Conservation (phyloP, 2,888 invertebrate species). For the Andrena bucephala region DNA sequence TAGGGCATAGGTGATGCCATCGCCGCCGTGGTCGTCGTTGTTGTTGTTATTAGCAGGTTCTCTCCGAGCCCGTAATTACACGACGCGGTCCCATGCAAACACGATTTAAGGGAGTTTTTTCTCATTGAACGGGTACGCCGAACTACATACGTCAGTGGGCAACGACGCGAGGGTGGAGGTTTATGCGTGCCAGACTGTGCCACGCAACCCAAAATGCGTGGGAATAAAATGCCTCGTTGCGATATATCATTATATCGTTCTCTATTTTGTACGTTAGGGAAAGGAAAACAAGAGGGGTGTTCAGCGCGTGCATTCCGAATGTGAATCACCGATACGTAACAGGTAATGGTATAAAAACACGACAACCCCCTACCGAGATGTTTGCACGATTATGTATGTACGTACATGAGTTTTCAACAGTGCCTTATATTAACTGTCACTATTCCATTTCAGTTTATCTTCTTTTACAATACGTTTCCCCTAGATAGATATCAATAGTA, state of each 20-base stretch:
- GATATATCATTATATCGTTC: constrained; percentile 63
- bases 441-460: too few species aligned
- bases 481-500: too few species aligned
- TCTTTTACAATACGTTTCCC: too few species aligned
- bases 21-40: constrained; percentile 49
- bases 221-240: constrained; percentile 63
- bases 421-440: too few species aligned
- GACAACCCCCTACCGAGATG: background rate
- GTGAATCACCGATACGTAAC: constrained; percentile 46
- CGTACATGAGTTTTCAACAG: too few species aligned
- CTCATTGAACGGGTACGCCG: constrained; percentile 49
- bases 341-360: constrained; percentile 6
- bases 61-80: constrained; percentile 56
- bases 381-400: background rate
- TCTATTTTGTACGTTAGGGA: constrained; percentile 33
- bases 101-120: constrained; percentile 54
- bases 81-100: constrained; percentile 63
- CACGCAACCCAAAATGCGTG: constrained; percentile 69
- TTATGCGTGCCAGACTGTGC: constrained; percentile 73
- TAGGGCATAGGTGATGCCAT: constrained; percentile 61
- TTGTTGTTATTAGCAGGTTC: constrained; percentile 61
- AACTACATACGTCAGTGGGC: constrained; percentile 35
- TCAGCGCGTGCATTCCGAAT: constrained; percentile 12
- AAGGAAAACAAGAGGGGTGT: constrained; percentile 6
- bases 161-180: constrained; percentile 55